Evolutionary conservation across 1,140 invertebrate species (phyloP).

Genomic region (Chrysopa pallens): DNA sequence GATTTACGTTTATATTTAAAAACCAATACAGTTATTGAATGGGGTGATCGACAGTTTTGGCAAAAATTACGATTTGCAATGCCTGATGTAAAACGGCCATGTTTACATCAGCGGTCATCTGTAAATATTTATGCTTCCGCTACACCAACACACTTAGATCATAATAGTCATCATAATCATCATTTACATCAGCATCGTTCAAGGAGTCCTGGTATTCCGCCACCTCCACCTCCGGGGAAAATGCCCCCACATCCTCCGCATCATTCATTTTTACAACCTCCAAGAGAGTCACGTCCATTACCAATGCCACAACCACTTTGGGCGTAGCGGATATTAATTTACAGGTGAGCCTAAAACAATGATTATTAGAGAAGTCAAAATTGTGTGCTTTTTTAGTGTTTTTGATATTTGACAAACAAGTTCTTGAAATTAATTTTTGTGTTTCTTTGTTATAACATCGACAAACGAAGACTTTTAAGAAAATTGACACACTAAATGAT

Average conservation of each 20-base stretch:
- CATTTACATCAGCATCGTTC: slow-evolving; percentile 25
- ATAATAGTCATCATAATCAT: neutral
- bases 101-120: slow-evolving; percentile 36
- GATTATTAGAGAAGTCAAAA: no score
- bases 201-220: slow-evolving; percentile 42
- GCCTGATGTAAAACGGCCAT: slow-evolving; percentile 49
- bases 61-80: slow-evolving; percentile 81
- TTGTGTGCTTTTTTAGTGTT: no score
- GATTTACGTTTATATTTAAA: slow-evolving; percentile 78
- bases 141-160: slow-evolving; percentile 13
- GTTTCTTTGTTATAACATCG: no score
- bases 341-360: neutral
- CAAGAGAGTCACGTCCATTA: slow-evolving; percentile 15
- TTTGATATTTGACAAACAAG: no score
- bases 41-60: slow-evolving; percentile 89
- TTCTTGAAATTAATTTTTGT: no score
- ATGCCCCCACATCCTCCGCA: slow-evolving; percentile 23
- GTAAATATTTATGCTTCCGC: slow-evolving; percentile 44
- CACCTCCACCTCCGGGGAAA: slow-evolving; percentile 34
- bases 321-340: slow-evolving; percentile 26
- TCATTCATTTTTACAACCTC: slow-evolving; percentile 21
- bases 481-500: no score
- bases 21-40: slow-evolving; percentile 76
- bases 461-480: no score
- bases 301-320: slow-evolving; percentile 28